These are phyloP conservation scores for Labeo rohita DNA, from an alignment of 2,113 vertebrate genomes.

Conservation along the genomic window DNA sequence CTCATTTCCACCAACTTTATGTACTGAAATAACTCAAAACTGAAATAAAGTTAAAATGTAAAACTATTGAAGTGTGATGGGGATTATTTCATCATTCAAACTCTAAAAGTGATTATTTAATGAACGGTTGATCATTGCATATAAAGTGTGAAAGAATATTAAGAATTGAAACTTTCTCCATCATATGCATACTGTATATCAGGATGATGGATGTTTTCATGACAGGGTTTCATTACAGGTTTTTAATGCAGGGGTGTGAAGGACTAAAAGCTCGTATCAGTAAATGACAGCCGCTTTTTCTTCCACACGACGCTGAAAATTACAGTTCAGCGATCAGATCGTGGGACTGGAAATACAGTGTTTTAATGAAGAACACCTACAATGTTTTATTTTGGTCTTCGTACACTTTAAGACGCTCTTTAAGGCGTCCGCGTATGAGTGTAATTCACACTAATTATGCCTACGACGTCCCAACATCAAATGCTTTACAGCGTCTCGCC, in stretches of 20 bases:
- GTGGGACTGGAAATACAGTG: constrained; percentile 52
- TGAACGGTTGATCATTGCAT: background rate
- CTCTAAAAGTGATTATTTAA: background rate
- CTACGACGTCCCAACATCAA: background rate
- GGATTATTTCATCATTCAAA: background rate
- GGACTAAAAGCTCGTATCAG: constrained; percentile 42
- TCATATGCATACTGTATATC: background rate
- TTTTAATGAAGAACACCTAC: constrained; percentile 53
- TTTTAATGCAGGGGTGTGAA: constrained; percentile 47
- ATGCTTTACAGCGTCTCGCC: background rate
- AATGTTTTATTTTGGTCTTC: constrained; percentile 52
- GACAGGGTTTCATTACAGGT: constrained; percentile 51
- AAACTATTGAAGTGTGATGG: no score
- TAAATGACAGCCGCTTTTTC: constrained; percentile 56
- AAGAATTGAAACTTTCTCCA: background rate
- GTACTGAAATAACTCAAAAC: no score
- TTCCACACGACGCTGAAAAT: constrained; percentile 53
- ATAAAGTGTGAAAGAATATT: background rate
- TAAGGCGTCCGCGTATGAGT: constrained; percentile 30
- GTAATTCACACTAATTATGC: constrained; percentile 46
- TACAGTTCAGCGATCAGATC: constrained; percentile 45
- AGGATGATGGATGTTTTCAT: background rate
- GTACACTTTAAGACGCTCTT: constrained; percentile 23
- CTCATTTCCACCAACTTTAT: no score
- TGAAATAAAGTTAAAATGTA: no score